A percentile compares a stretch with the other conserved stretches of the same genome.
These are phyloP conservation scores for Chrysina gloriosa DNA, from an alignment of 2,888 invertebrate genomes.

Conservation along the genomic window DNA sequence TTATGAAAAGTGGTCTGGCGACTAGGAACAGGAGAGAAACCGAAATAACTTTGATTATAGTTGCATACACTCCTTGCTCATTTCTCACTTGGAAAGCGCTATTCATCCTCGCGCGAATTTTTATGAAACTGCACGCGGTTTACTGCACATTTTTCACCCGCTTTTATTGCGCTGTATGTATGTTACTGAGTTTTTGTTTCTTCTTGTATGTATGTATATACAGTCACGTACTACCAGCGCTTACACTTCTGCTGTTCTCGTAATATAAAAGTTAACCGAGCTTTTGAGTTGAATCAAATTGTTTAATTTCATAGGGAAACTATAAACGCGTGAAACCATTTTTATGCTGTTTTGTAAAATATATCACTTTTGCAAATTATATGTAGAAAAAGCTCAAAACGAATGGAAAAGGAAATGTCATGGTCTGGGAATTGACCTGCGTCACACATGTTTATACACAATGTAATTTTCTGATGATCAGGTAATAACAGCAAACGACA, in stretches of 20 bases:
- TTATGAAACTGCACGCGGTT: not conserved
- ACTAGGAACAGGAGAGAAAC: too few relatives aligned
- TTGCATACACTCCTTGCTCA: too few relatives aligned
- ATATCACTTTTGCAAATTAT: too few relatives aligned
- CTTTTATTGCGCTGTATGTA: not conserved
- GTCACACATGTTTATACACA: too few relatives aligned
- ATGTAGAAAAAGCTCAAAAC: too few relatives aligned
- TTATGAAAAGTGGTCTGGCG: too few relatives aligned
- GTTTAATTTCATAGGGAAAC: not conserved
- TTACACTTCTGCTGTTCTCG: slow-evolving; percentile 13
- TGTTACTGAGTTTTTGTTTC: not conserved
- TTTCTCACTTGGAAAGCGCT: not conserved
- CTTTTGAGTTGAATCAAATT: not conserved
- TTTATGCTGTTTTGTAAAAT: not conserved
- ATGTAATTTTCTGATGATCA: too few relatives aligned
- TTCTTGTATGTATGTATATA: slow-evolving; percentile 5
- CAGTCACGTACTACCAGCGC: slow-evolving; percentile 8
- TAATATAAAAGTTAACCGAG: slow-evolving; percentile 4
- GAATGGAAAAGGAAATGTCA: too few relatives aligned
- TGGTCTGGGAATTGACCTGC: too few relatives aligned
- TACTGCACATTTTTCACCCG: slow-evolving; percentile 1
- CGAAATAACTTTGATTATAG: too few relatives aligned
- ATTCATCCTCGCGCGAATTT: not conserved
- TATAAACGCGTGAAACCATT: not conserved
- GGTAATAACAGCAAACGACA: too few relatives aligned